Evolutionary conservation across 2,888 invertebrate genomes (phyloP).

Genomic region (Eutolmus rufibarbis): DNA sequence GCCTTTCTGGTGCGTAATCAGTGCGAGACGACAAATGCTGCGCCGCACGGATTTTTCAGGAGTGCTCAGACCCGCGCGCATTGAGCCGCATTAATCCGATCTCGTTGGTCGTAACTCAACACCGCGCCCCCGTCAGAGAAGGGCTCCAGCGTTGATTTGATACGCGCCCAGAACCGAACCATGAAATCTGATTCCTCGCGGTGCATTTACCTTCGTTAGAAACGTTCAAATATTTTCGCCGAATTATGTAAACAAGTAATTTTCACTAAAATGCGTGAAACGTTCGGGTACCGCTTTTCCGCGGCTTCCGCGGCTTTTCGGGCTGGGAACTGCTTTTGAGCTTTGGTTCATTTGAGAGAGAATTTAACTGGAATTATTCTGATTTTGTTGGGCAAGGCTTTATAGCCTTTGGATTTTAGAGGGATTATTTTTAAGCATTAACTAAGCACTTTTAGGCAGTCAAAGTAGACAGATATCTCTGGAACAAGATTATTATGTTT

Average conservation of each 20-base stretch:
- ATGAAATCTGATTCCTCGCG: conserved; percentile 3
- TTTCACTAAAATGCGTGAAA: conserved; percentile 1
- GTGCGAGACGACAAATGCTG: conserved; percentile 6
- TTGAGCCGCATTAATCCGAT: background rate
- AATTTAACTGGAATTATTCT: background rate
- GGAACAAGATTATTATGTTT: too few relatives aligned
- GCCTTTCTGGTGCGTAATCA: conserved; percentile 1
- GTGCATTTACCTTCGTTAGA: conserved; percentile 21
- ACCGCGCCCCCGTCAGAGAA: background rate
- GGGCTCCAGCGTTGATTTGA: background rate
- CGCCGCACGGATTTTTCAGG: background rate
- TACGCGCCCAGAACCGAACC: background rate
- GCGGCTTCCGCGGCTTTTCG: background rate
- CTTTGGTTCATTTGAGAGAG: background rate
- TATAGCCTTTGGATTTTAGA: background rate
- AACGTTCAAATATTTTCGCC: conserved; percentile 16
- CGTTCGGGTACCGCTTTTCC: background rate
- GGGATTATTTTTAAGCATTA: background rate
- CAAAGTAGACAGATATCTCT: background rate
- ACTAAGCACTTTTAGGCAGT: background rate
- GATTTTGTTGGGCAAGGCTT: background rate
- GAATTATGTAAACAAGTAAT: conserved; percentile 13
- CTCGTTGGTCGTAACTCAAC: background rate
- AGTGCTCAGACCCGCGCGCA: background rate
- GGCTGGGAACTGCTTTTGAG: background rate